phyloP scores from a whole-genome alignment of 2,113 vertebrate species.

The Cardinalis cardinalis region DNA sequence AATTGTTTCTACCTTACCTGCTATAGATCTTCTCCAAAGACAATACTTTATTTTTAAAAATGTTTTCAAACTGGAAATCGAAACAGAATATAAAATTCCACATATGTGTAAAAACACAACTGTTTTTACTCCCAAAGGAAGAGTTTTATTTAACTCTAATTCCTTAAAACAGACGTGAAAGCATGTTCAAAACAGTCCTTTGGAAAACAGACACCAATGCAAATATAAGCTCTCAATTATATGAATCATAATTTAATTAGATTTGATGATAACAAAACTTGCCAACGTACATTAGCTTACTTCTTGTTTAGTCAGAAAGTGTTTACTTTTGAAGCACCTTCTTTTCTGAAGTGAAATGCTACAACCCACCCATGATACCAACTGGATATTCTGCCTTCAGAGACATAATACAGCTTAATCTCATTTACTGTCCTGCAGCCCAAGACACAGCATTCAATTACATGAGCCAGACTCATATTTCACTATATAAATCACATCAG shows the following conservation, averaged over 20 bases:
- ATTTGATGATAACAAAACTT: not conserved
- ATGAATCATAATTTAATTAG: conserved; percentile 22
- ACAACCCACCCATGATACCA: not conserved
- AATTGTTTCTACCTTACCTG: not conserved
- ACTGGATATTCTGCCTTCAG: not conserved
- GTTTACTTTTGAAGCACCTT: not conserved
- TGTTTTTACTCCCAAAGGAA: not conserved
- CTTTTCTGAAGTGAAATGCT: not conserved
- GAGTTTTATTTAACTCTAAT: not conserved
- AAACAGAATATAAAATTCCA: not conserved
- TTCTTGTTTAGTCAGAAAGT: not conserved
- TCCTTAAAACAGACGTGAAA: not conserved
- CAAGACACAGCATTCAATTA: conserved; percentile 27
- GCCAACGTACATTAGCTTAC: not conserved
- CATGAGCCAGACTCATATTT: conserved; percentile 46
- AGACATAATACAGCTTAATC: conserved; percentile 24
- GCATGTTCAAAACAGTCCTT: not conserved
- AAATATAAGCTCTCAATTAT: not conserved
- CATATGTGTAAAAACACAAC: not conserved
- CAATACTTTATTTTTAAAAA: not conserved
- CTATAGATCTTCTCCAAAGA: not conserved
- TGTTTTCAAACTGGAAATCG: not conserved
- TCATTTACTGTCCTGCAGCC: conserved; percentile 37
- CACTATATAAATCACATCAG: conserved; percentile 43
- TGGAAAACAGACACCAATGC: not conserved